Base-by-base conservation (phyloP, 2,888 invertebrate species). In the Lycia hirtaria region DNA sequence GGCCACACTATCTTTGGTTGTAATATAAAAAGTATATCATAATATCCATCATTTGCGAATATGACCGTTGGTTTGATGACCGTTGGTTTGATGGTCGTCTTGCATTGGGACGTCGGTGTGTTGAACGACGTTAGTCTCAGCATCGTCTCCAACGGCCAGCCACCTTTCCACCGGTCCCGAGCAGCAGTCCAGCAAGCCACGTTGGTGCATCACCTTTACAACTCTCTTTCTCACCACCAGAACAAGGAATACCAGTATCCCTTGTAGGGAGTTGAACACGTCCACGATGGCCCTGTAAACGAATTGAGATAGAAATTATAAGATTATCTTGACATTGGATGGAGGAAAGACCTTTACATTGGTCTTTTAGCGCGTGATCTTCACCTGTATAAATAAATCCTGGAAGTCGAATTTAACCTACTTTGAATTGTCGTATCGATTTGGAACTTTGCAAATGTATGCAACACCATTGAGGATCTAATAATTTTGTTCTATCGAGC, bases 211-310 rank as follows among this genome's bases (percentile, higher is more conserved):
- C 1, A 77, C 87, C 60, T 93, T 87, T 7, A 94, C 68, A 0
- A 93, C 93, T 4, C 92, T 83, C 62, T 88, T 90, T 6, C 94
- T 92, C 28, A 93, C 87, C n/a, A 95, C 93, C 56, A 94, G 75
- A 35, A 94, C 76, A 20, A 94, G 59, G 76, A 95, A 94, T 68
- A 94, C 93, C 33, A 94, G 65, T n/a, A 94, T 67, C 0, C 95
- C 95, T 83, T 94, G 94, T 4, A 94, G 80, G 0, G 90, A 80
- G 80, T 95, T 95, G 61, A 94, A 80, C 32, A 93, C 78, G 79
- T 95, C 95, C 2, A 93, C 80, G 19, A 94, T 76, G 5, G 89
- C 76, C 93, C 94, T 94, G 86, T 62, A 85, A 87, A 63, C 62
- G 69, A 26, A 26, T 4, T 26, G 26, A 26, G 4, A 26, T 6